phyloP scores from a whole-genome alignment of 2,113 vertebrate genomes.

The Charadrius vociferus region DNA sequence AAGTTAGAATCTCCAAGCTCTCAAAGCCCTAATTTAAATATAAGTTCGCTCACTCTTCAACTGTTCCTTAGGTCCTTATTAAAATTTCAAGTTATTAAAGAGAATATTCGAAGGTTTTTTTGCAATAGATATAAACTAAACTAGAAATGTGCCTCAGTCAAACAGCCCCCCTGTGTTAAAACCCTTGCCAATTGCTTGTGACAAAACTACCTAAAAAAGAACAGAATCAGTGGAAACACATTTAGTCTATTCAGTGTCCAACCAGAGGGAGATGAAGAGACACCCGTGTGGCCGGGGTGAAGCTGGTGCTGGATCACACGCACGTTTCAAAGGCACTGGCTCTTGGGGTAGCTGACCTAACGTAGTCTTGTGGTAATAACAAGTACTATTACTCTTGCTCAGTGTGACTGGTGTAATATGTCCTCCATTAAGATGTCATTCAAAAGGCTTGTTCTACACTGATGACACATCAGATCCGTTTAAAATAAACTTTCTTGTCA shows the following conservation, averaged over 20 bases:
- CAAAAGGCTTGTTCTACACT: slow-evolving; percentile 28
- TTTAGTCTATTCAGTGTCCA: slow-evolving; percentile 3
- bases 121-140: slow-evolving; percentile 68
- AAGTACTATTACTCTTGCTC: background rate
- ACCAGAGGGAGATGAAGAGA: background rate
- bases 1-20: slow-evolving; percentile 78
- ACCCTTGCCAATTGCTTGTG: slow-evolving; percentile 24
- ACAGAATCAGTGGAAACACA: background rate
- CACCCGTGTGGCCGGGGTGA: background rate
- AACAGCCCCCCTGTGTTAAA: slow-evolving; percentile 55
- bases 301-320: background rate
- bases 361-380: background rate
- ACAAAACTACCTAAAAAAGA: slow-evolving; percentile 61
- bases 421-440: slow-evolving; percentile 5
- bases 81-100: slow-evolving; percentile 83
- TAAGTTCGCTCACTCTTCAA: slow-evolving; percentile 79
- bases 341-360: background rate
- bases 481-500: slow-evolving; percentile 57
- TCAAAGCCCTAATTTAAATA: slow-evolving; percentile 83
- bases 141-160: slow-evolving; percentile 50
- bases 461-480: slow-evolving; percentile 18
- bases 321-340: background rate
- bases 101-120: slow-evolving; percentile 64
- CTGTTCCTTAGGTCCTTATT: slow-evolving; percentile 82
- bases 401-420: background rate